Evolutionary conservation across 2,888 invertebrate species (phyloP).

Genomic region (Carpatolechia fugitivella): DNA sequence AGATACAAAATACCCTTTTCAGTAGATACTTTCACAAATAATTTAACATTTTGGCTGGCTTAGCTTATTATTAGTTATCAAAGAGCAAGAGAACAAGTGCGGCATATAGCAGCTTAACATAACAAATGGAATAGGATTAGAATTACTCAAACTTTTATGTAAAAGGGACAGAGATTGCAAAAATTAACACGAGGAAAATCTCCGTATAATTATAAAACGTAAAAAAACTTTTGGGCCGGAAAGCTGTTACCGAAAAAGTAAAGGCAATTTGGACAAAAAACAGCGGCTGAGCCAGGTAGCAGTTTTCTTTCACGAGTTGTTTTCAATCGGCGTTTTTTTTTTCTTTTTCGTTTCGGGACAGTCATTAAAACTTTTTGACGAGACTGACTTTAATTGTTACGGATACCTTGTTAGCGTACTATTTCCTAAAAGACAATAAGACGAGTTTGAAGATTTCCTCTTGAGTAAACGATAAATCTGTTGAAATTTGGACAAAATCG

Average conservation of each 20-base stretch:
- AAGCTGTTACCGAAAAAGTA: slow-evolving; percentile 33
- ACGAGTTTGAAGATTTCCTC: slow-evolving; percentile 1
- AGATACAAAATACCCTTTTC: no score
- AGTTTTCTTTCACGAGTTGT: slow-evolving; percentile 41
- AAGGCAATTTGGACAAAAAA: slow-evolving; percentile 32
- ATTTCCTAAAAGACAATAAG: slow-evolving; percentile 24
- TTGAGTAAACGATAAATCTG: neutral
- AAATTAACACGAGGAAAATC: slow-evolving; percentile 39
- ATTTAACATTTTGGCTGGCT: no score
- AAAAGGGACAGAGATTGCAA: slow-evolving; percentile 24
- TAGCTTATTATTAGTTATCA: no score
- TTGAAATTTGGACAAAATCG: no score
- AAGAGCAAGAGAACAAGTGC: no score
- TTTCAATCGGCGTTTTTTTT: slow-evolving; percentile 50
- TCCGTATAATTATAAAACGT: slow-evolving; percentile 42
- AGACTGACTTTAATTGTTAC: slow-evolving; percentile 58
- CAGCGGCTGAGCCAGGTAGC: slow-evolving; percentile 30
- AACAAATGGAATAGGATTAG: neutral
- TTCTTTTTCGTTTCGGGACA: slow-evolving; percentile 47
- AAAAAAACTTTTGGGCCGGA: slow-evolving; percentile 26
- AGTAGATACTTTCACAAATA: no score
- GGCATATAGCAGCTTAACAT: no score
- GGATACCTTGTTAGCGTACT: slow-evolving; percentile 56
- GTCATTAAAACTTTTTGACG: slow-evolving; percentile 72
- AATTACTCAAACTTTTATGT: no score